Evolutionary conservation across 1,140 invertebrate genomes (phyloP).

Genomic region (Ganaspis sp.): DNA sequence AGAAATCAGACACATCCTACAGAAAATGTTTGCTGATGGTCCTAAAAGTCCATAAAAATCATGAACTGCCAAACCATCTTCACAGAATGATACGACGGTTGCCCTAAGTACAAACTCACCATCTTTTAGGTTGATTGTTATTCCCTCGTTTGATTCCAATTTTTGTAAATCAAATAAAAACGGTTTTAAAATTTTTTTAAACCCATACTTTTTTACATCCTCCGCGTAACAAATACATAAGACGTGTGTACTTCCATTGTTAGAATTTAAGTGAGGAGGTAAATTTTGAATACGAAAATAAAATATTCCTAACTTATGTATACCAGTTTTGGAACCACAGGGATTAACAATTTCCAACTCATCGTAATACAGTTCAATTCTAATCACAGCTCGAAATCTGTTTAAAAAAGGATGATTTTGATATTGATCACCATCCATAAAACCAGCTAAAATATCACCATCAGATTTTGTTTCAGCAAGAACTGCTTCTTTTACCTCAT

Average conservation of each 20-base stretch:
- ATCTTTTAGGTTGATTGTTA: background rate
- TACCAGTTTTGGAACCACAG: conserved; percentile 36
- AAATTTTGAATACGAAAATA: conserved; percentile 35
- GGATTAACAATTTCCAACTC: background rate
- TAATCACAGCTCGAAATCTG: too few relatives aligned
- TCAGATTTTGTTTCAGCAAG: background rate
- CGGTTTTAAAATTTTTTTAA: background rate
- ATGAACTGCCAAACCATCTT: conserved; percentile 47
- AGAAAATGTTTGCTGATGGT: conserved; percentile 40
- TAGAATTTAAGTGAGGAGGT: conserved; percentile 33
- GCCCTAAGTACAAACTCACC: conserved; percentile 40
- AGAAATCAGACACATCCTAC: conserved; percentile 38
- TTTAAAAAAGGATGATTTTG: conserved; percentile 30
- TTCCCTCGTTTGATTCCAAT: conserved; percentile 40
- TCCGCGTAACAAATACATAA: conserved; percentile 4
- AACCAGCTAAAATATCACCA: background rate
- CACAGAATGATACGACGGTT: conserved; percentile 42
- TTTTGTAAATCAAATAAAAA: conserved; percentile 36
- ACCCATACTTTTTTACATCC: background rate
- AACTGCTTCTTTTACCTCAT: background rate
- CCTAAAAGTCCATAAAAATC: conserved; percentile 35
- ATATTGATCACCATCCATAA: conserved; percentile 33
- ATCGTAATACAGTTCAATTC: too few relatives aligned
- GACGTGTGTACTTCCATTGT: conserved; percentile 24
- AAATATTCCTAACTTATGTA: conserved; percentile 33